phyloP scores from a whole-genome alignment of 2,797 vertebrate genomes.

The Scolopax rusticola region DNA sequence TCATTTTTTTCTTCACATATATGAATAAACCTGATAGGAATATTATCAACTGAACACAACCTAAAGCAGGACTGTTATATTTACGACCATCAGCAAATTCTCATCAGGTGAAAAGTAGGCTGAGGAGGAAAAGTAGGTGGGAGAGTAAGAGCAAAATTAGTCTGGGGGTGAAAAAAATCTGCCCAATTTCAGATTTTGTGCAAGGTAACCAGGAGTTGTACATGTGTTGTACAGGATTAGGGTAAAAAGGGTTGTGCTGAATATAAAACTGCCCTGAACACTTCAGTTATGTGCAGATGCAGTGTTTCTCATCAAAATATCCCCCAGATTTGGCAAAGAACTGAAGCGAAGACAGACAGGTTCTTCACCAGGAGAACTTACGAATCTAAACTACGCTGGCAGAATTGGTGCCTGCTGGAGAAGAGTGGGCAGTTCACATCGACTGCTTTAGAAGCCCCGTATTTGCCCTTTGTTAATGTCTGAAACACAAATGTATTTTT shows the following conservation, averaged over 20 bases:
- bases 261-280: neutral
- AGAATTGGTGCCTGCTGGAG: fast-evolving
- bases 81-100: neutral
- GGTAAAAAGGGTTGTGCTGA: neutral
- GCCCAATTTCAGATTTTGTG: neutral
- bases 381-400: fast-evolving
- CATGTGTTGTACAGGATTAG: neutral
- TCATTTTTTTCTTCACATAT: neutral
- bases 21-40: neutral
- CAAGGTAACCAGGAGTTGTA: neutral
- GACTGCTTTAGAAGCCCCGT: neutral
- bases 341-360: neutral
- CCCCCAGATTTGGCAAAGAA: neutral
- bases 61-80: neutral
- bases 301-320: neutral
- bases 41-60: neutral
- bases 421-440: neutral
- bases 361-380: neutral
- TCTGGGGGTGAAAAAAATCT: neutral
- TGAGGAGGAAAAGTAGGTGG: neutral
- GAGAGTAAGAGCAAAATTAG: neutral
- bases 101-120: neutral
- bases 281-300: neutral
- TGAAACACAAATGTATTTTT: neutral
- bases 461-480: neutral